phyloP scores from a whole-genome alignment of 2,113 vertebrate genomes.

The mouse (Mus musculus) region DNA sequence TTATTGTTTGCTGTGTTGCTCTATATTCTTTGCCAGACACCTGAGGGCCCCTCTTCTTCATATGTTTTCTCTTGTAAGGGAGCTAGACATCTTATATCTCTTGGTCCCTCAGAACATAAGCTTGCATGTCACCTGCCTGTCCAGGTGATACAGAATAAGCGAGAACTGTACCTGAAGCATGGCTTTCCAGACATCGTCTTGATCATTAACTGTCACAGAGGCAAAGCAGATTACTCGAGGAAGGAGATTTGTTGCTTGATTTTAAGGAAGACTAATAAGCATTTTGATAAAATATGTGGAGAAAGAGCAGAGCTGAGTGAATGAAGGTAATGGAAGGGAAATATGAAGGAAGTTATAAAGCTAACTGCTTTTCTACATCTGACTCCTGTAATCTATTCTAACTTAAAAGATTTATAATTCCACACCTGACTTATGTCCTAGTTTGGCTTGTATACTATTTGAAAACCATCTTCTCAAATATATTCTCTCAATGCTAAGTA shows the following conservation, averaged over 20 bases:
- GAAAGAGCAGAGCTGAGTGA: neutral
- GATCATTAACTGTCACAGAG: neutral
- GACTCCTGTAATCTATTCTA: too few species aligned
- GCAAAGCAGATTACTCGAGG: neutral
- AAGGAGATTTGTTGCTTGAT: neutral
- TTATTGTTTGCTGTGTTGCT: constrained; percentile 23
- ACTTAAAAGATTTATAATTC: too few species aligned
- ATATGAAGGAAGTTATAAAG: neutral
- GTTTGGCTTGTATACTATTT: neutral
- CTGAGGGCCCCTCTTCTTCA: neutral
- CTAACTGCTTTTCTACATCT: neutral
- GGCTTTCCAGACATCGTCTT: neutral
- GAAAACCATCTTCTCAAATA: neutral
- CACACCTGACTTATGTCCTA: too few species aligned
- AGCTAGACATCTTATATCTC: neutral
- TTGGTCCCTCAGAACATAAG: neutral
- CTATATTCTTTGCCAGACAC: neutral
- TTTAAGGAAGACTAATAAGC: neutral
- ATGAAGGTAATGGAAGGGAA: neutral
- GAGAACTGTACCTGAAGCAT: neutral
- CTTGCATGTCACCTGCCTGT: neutral
- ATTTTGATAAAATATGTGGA: neutral
- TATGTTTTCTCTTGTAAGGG: neutral
- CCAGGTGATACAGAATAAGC: neutral
- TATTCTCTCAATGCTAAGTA: too few species aligned